phyloP scores from a whole-genome alignment of 2,888 invertebrate genomes.

The Metalampra italica region DNA sequence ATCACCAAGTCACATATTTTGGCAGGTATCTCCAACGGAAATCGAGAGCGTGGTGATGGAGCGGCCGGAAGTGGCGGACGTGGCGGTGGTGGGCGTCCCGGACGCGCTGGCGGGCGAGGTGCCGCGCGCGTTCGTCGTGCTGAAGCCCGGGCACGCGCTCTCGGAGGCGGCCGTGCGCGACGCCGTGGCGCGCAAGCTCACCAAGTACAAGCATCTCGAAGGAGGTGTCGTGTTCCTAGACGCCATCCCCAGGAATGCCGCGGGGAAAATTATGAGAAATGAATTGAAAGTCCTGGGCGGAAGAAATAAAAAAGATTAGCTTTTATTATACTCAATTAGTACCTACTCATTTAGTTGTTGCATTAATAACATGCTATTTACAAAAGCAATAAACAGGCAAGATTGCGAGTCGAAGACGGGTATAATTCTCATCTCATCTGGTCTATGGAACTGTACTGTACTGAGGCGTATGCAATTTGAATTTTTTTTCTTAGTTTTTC shows the following conservation, averaged over 20 bases:
- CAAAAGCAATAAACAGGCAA: too few species aligned
- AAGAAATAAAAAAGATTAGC: conserved; percentile 18
- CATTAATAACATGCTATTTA: too few species aligned
- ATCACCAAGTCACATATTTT: too few species aligned
- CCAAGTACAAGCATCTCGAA: conserved; percentile 84
- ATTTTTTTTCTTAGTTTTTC: too few species aligned
- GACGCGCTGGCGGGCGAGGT: conserved; percentile 85
- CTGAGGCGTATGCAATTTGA: too few species aligned
- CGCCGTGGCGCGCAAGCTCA: conserved; percentile 81
- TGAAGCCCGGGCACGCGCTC: conserved; percentile 72
- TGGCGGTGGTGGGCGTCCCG: conserved; percentile 87
- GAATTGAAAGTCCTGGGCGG: conserved; percentile 77
- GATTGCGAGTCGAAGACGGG: too few species aligned
- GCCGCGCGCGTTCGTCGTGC: conserved; percentile 86
- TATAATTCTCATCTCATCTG: too few species aligned
- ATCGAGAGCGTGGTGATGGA: conserved; percentile 87
- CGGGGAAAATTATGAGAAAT: conserved; percentile 87
- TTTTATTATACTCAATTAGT: too few species aligned
- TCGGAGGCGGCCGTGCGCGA: conserved; percentile 78
- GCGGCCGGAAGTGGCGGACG: conserved; percentile 84
- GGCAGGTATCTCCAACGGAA: conserved; percentile 91
- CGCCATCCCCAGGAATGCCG: conserved; percentile 84
- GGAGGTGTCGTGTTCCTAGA: conserved; percentile 85
- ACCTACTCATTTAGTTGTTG: too few species aligned
- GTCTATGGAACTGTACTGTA: too few species aligned